Percentiles rank a stretch among this genome's conserved stretches.
phyloP scores from a whole-genome alignment of 2,797 vertebrate genomes.

The Myripristis murdjan region DNA sequence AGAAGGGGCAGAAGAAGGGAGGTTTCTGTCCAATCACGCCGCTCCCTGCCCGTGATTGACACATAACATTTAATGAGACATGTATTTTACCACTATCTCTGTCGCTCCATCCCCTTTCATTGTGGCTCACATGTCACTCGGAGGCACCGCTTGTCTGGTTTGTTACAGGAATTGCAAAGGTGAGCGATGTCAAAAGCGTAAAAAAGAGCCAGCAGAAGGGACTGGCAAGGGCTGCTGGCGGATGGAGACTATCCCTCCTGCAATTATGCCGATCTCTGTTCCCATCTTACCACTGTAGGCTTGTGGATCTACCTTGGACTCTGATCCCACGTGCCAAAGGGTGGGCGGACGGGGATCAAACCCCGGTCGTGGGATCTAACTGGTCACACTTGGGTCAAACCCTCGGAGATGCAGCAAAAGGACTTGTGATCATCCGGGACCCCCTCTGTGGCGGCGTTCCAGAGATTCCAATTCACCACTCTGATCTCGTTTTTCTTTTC shows the following conservation, averaged over 20 bases:
- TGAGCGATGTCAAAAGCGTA: conserved; percentile 23
- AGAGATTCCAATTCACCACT: conserved; percentile 22
- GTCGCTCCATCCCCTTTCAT: conserved; percentile 10
- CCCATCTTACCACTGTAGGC: conserved; percentile 1
- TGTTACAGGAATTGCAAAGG: conserved; percentile 12
- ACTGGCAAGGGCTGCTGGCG: conserved; percentile 7
- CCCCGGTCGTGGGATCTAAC: conserved; percentile 39
- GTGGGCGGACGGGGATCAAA: conserved; percentile 3
- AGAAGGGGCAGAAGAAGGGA: conserved; percentile 5
- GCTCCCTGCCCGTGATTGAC: conserved; percentile 36
- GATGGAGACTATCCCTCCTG: conserved; percentile 21
- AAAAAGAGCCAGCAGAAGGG: conserved; percentile 24
- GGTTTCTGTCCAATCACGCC: conserved; percentile 4
- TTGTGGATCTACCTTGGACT: conserved; percentile 26
- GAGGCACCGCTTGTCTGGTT: neutral
- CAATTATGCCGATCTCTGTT: neutral
- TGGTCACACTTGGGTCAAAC: conserved; percentile 38
- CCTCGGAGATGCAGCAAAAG: conserved; percentile 42
- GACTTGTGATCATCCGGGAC: conserved; percentile 54
- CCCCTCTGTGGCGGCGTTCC: conserved; percentile 13
- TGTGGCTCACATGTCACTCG: neutral
- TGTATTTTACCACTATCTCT: conserved; percentile 23
- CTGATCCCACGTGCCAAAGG: neutral
- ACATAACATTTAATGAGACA: conserved; percentile 33
- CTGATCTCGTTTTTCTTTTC: conserved; percentile 22